Base-by-base conservation (phyloP, 92 coral and sea anemone species). In the Zoanthus sociatus region DNA sequence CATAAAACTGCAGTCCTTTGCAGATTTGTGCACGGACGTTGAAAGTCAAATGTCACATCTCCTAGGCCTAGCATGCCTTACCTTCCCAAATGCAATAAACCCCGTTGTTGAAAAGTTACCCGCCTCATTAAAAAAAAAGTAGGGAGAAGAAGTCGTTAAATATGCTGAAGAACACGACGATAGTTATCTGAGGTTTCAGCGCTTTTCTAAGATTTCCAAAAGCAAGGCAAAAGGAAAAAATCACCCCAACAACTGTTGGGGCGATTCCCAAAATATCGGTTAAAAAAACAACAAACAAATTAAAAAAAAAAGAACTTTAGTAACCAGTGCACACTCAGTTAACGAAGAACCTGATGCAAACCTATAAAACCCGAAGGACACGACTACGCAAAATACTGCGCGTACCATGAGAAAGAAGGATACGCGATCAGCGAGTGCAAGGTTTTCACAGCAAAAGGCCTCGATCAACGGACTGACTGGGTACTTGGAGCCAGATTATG, bases 401-500 rank as follows among this genome's bases (percentile, higher is more conserved):
- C 86, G 3, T 92, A 87, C 55, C 93, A 92, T 88, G 88, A 90
- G 51, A 68, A 79, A 21, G 83, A 78, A 20, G 86, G 93, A 44
- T 88, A 87, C 61, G 78, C 56, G 77, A 30, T 83, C 51, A 87
- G 79, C 9, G 93, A 90, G 48, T 90, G 95, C 60, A 84, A 83
- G 33, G 84, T 90, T 55, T 93, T 93, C 68, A 42, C n/a, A 1
- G 71, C 79, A 1, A 82, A 91, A 60, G 17, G 91, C 21, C 50
- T 90, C 21, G 73, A 64, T 30, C 90, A 92, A 54, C 87, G 56
- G 30, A 90, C 87, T 14, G 71, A 90, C 60, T 90, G 93, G 95
- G 78, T 92, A 51, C 53, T 7, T 55, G 46, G 83, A 54, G 92
- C 91, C 20, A 89, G 95, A 26, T 87, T 90, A 4, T 93, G 95